Evolutionary conservation across 2,113 vertebrate species (phyloP), one percentile per base, ranked within the genome.

Genomic region (Melozone crissalis): DNA sequence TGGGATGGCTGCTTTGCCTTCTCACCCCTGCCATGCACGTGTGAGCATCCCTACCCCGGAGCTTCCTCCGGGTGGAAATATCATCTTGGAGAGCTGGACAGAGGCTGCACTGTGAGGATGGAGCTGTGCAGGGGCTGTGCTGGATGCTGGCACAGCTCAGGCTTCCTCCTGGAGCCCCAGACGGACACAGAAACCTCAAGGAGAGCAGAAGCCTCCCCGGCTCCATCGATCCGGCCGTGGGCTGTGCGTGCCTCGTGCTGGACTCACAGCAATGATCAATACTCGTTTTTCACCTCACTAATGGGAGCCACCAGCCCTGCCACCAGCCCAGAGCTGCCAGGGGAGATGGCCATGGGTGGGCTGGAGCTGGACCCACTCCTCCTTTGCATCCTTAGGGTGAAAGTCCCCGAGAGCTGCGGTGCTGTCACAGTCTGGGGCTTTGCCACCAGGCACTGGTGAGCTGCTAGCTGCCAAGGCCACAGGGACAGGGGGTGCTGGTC

Each of bases 51-150:
- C 39, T 13, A 3, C 33, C 44, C 39, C 63, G 5, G 52, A 63
- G 28, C 26, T 41, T 69, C 33, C 35, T 37, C 5, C 0, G 0
- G 19, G 11, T 44, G 52, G 52, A 78, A 73, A 74, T 8, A 39
- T 9, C 0, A 0, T 9, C 52, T 47, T 1, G 0, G 77, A 71
- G 87, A 61, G 21, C 37, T 23, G 1, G 2, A 20, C 1, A 1
- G 44, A 71, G 17, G 7, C 43, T 35, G 30, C 43, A 35, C 30
- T 1, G 10, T 0, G 3, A 67, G 43, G 37, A 63, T 57, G 54
- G 44, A 49, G n/a, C 46, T 13, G 5, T n/a, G 52, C 72, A 84
- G 87, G 43, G 83, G 13, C 23, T 1, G 2, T 59, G 72, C 55
- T n/a, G 65, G 68, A 12, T n/a, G 51, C n/a, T 88, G 63, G 37